Percentiles rank a stretch among this genome's conserved stretches.
phyloP scores from a whole-genome alignment of 2,888 invertebrate genomes.

The Ferrisia virgata region DNA sequence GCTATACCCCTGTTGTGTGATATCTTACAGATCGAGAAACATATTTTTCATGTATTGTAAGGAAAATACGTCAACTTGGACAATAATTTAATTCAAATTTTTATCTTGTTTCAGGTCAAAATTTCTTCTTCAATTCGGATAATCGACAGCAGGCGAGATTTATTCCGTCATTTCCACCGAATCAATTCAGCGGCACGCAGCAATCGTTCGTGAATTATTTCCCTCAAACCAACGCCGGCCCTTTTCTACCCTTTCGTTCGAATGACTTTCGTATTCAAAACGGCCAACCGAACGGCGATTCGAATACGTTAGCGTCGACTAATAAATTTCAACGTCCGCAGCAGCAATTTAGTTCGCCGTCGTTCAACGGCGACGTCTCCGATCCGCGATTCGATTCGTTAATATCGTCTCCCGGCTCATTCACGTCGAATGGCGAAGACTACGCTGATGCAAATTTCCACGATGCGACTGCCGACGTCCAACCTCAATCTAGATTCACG shows the following conservation, averaged over 20 bases:
- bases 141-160: constrained; percentile 33
- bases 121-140: constrained; percentile 28
- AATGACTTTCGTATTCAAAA: neutral
- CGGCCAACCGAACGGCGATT: neutral
- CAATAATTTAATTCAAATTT: neutral
- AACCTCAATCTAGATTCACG: constrained; percentile 24
- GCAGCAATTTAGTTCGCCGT: neutral
- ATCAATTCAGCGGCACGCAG: constrained; percentile 15
- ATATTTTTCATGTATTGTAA: too few species aligned
- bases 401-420: constrained; percentile 24
- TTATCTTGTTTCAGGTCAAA: constrained; percentile 13
- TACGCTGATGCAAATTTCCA: constrained; percentile 29
- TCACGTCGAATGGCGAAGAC: constrained; percentile 24
- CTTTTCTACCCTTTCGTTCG: constrained; percentile 38
- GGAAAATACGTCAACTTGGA: too few species aligned
- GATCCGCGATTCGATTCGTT: constrained; percentile 38
- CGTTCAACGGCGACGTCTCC: neutral
- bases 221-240: constrained; percentile 41
- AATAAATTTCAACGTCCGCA: constrained; percentile 7
- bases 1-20: too few species aligned
- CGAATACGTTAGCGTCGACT: neutral
- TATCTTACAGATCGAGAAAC: too few species aligned
- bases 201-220: constrained; percentile 36
- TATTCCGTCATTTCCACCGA: constrained; percentile 18
- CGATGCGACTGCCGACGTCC: neutral